Conservation (phyloP, 2,797 vertebrate genomes). For the Acanthopagrus latus region DNA sequence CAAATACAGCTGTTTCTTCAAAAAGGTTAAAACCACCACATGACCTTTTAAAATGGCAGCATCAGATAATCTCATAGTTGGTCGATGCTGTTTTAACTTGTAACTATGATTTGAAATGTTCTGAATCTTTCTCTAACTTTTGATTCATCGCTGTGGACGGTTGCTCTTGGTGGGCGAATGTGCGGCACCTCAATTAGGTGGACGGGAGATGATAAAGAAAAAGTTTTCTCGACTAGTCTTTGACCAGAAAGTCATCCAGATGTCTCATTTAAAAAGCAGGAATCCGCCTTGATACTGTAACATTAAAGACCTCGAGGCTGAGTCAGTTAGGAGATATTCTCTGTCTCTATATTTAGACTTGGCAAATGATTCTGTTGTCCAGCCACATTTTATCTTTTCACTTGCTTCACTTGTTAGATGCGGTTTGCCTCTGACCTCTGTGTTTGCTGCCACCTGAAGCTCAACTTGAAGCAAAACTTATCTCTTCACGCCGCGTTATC, state of each 20-base stretch:
- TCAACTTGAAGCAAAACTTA: neutral
- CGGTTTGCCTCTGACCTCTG: neutral
- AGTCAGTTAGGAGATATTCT: neutral
- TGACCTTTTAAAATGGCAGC: too few relatives aligned
- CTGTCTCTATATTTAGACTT: slow-evolving; percentile 6
- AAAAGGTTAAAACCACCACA: too few relatives aligned
- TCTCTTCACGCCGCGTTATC: neutral
- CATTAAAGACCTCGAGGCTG: neutral
- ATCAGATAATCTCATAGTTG: neutral
- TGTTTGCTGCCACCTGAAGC: neutral
- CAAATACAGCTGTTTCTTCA: too few relatives aligned
- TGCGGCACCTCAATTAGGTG: neutral
- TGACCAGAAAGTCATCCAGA: neutral
- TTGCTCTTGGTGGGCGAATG: neutral
- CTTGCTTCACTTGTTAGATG: neutral
- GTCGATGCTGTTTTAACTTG: too few relatives aligned
- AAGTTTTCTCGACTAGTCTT: neutral
- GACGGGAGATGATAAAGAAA: neutral
- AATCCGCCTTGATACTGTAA: neutral
- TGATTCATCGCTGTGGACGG: neutral
- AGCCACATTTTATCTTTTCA: neutral
- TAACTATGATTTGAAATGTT: neutral
- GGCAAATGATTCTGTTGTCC: neutral
- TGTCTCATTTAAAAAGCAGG: slow-evolving; percentile 2
- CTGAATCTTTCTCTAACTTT: neutral